Evolutionary conservation across 2,113 vertebrate genomes (phyloP).

Genomic region (Sardina pilchardus): DNA sequence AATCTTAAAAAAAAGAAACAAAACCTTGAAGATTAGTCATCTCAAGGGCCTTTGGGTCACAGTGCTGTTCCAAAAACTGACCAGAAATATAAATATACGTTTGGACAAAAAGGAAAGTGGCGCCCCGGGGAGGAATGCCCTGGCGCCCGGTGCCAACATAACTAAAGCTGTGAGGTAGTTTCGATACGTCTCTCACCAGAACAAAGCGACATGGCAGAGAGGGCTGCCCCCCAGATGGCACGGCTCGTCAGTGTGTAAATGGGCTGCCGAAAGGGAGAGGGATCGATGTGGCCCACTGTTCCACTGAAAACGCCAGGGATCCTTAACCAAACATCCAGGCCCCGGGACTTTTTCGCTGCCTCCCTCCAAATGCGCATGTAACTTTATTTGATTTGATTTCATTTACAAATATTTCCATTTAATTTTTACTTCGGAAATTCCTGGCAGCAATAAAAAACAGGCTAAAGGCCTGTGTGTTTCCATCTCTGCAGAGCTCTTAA

Average conservation of each 20-base stretch:
- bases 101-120: neutral
- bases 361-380: conserved; percentile 10
- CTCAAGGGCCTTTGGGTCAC: neutral
- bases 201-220: neutral
- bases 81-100: neutral
- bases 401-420: conserved; percentile 27
- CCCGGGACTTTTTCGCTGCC: neutral
- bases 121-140: neutral
- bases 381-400: conserved; percentile 29
- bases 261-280: conserved; percentile 27
- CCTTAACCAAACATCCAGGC: conserved; percentile 25
- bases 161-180: neutral
- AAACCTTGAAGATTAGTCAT: neutral
- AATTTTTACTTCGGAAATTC: conserved; percentile 16
- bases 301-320: conserved; percentile 28
- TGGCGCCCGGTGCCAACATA: neutral
- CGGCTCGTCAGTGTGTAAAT: conserved; percentile 26
- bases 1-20: neutral
- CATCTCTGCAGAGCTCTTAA: neutral
- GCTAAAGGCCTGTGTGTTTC: neutral
- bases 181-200: neutral
- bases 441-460: conserved; percentile 28
- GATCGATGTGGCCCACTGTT: conserved; percentile 19
- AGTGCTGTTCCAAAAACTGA: neutral
- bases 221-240: conserved; percentile 29